Conservation (phyloP, 23 tunicate species). For the Clavelina lepadiformis region DNA sequence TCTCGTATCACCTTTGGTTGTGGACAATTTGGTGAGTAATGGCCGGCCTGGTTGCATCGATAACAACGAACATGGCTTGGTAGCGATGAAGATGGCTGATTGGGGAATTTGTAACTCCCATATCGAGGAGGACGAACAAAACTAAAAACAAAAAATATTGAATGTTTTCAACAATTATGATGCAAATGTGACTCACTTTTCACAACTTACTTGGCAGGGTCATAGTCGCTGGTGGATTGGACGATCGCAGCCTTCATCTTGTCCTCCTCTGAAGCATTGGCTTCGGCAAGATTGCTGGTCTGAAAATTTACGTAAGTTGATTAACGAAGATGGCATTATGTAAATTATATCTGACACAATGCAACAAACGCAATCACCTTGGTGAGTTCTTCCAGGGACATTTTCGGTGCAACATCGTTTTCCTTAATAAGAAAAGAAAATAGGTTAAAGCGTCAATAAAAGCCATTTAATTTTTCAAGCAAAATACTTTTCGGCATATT, state of each 20-base stretch:
- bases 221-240: slow-evolving; percentile 85
- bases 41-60: slow-evolving; percentile 82
- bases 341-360: background rate
- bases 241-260: slow-evolving; percentile 79
- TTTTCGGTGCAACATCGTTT: slow-evolving; percentile 25
- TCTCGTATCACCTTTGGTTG: slow-evolving; percentile 35
- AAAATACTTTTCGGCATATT: too few relatives aligned
- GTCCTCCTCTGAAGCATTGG: slow-evolving; percentile 87
- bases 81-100: slow-evolving; percentile 6
- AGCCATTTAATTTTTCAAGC: too few relatives aligned
- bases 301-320: too few relatives aligned
- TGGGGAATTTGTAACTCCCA: slow-evolving; percentile 66
- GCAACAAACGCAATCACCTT: slow-evolving; percentile 42
- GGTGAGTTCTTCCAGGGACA: slow-evolving; percentile 39
- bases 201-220: slow-evolving; percentile 63
- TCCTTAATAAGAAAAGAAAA: slow-evolving; percentile 31
- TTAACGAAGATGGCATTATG: too few relatives aligned
- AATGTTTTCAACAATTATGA: background rate
- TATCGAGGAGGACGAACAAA: slow-evolving; percentile 58
- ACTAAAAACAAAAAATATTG: slow-evolving; percentile 15
- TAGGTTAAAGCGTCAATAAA: too few relatives aligned
- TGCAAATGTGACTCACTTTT: too few relatives aligned
- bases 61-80: slow-evolving; percentile 60
- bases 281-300: slow-evolving; percentile 77
- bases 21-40: slow-evolving; percentile 84